Evolutionary conservation across 2,113 vertebrate species (phyloP).

Genomic region (Theristicus caerulescens): DNA sequence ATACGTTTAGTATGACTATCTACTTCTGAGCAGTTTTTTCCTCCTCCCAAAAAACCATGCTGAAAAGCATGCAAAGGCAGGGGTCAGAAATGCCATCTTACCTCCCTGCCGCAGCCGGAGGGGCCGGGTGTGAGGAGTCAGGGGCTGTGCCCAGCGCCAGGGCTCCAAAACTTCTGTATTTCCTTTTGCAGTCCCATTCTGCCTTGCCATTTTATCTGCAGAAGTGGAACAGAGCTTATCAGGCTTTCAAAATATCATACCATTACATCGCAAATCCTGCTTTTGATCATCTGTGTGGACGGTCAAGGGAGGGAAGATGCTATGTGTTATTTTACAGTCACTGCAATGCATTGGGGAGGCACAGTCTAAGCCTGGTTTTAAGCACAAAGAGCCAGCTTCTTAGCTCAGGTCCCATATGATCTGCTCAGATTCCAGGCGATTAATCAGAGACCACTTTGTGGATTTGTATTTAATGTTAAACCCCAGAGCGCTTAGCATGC

Average conservation of each 20-base stretch:
- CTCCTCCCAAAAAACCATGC: neutral
- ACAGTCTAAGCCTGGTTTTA: neutral
- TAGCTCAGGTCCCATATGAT: neutral
- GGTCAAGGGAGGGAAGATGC: neutral
- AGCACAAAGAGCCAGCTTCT: neutral
- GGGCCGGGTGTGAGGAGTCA: neutral
- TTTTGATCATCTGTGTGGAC: neutral
- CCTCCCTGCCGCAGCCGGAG: neutral
- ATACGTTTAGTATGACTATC: neutral
- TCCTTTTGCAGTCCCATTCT: neutral
- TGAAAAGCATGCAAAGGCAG: neutral
- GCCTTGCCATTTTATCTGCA: neutral
- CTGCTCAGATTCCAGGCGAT: neutral
- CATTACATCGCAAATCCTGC: neutral
- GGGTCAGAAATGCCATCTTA: neutral
- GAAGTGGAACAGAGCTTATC: neutral
- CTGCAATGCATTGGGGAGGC: neutral
- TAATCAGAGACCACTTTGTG: neutral
- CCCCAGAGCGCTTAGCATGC: neutral
- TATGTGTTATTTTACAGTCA: neutral
- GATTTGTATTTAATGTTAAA: neutral
- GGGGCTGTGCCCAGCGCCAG: fast-evolving
- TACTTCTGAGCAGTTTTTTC: fast-evolving
- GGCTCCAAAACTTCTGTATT: neutral
- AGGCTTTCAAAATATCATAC: neutral